Evolutionary conservation across 2,888 invertebrate species (phyloP).

Genomic region (Acronicta psi): DNA sequence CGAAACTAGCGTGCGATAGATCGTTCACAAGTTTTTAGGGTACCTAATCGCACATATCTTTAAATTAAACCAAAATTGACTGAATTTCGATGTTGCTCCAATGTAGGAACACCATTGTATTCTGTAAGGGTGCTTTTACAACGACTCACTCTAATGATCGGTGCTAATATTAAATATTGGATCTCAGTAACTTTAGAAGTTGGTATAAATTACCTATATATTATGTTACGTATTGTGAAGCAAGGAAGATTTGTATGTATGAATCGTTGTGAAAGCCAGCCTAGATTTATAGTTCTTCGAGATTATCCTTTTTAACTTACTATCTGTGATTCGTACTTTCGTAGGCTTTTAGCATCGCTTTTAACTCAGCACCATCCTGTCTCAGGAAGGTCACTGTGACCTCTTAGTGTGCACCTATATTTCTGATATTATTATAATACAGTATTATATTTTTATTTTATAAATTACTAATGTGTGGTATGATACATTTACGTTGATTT

Average conservation of each 20-base stretch:
- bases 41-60: neutral
- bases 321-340: conserved; percentile 26
- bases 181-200: too few relatives aligned
- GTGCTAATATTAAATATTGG: too few relatives aligned
- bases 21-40: neutral
- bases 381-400: conserved; percentile 20
- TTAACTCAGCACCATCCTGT: conserved; percentile 32
- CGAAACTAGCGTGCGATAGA: neutral
- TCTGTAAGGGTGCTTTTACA: neutral
- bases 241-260: too few relatives aligned
- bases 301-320: neutral
- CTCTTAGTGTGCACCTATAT: conserved; percentile 39
- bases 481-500: conserved; percentile 57
- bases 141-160: neutral
- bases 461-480: conserved; percentile 55
- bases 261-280: neutral
- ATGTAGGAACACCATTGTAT: neutral
- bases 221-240: too few relatives aligned
- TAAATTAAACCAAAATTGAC: neutral
- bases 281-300: neutral
- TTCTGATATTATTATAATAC: conserved; percentile 58
- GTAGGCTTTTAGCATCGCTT: conserved; percentile 17
- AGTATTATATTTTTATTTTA: conserved; percentile 54
- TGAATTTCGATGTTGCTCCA: neutral
- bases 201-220: too few relatives aligned